Evolutionary conservation across 2,797 vertebrate genomes (phyloP).

Genomic region (Acrossocheilus wenchowensis): DNA sequence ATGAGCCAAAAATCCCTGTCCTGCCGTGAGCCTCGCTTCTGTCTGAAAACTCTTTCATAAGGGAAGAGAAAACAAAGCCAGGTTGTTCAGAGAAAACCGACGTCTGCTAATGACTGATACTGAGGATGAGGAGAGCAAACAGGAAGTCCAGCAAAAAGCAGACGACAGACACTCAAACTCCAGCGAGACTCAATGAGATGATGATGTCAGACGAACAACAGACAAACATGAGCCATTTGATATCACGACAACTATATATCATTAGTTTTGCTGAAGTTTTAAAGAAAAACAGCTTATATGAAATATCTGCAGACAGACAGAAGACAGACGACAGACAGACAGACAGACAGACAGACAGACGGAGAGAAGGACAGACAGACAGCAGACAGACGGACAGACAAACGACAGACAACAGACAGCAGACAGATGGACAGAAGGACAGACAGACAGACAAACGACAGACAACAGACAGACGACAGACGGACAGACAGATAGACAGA

Average conservation of each 20-base stretch:
- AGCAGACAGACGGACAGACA: no score
- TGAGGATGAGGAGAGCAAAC: constrained; percentile 24
- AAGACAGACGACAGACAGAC: not conserved
- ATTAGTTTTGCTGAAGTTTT: not conserved
- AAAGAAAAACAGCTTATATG: not conserved
- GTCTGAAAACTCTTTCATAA: not conserved
- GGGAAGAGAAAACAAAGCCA: not conserved
- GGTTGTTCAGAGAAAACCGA: constrained; percentile 30
- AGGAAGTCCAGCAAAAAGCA: constrained; percentile 54
- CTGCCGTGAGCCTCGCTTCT: not conserved
- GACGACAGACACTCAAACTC: constrained; percentile 70
- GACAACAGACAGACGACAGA: no score
- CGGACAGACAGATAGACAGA: no score
- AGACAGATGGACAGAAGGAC: no score
- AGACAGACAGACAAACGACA: no score
- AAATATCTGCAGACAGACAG: not conserved
- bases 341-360: not conserved
- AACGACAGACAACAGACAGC: no score
- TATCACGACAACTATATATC: not conserved
- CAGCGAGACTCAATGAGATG: constrained; percentile 36
- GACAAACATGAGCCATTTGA: not conserved
- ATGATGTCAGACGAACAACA: not conserved
- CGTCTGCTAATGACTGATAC: constrained; percentile 55
- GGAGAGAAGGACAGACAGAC: not conserved
- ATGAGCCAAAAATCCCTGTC: constrained; percentile 35